Evolutionary conservation across 2,113 vertebrate species (phyloP), one percentile per base, ranked within the genome.

Genomic region (Stegostoma tigrinum): DNA sequence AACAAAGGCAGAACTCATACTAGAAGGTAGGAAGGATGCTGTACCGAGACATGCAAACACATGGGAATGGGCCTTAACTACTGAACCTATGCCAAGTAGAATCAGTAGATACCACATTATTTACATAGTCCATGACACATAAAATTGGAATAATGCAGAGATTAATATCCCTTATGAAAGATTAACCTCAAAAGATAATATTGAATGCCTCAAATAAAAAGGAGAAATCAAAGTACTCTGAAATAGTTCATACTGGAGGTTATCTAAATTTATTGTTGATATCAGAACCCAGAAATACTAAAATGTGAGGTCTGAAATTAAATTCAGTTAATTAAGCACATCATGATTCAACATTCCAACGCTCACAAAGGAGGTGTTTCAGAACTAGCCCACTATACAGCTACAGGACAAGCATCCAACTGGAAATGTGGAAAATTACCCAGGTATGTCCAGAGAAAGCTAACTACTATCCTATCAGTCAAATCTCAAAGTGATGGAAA

Each of bases 201-300:
- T 19, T 52, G 15, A n/a, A 93, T 93, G 66, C 10, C 19, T 67
- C n/a, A 83, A 91, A 91, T 91, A n/a, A 21, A 91, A 90, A 64
- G 14, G 48, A 89, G 12, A 34, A 30, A 19, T 91, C 52, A 61
- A 34, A 64, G 30, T 4, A 64, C 34, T 91, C 87, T 52, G 34
- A n/a, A 64, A 90, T 17, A 64, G 55, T 61, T 90, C 48, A 34
- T 15, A 64, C 0, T 64, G 48, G 27, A 72, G 70, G 52, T 52
- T 93, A 66, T 93, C 17, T 38, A 66, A 38, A 66, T 93, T 15
- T 61, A 90, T 55, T 61, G 30, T 3, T n/a, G 34, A n/a, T 93
- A 66, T 17, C 23, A 93, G 30, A 66, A 93, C 61, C 52, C 89
- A 93, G 61, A 91, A 93, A 64, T 93, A 19, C 89, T n/a, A 93